These are phyloP conservation scores for Aphelocoma californica DNA, from an alignment of 2,797 vertebrate species.

Conservation along the genomic window DNA sequence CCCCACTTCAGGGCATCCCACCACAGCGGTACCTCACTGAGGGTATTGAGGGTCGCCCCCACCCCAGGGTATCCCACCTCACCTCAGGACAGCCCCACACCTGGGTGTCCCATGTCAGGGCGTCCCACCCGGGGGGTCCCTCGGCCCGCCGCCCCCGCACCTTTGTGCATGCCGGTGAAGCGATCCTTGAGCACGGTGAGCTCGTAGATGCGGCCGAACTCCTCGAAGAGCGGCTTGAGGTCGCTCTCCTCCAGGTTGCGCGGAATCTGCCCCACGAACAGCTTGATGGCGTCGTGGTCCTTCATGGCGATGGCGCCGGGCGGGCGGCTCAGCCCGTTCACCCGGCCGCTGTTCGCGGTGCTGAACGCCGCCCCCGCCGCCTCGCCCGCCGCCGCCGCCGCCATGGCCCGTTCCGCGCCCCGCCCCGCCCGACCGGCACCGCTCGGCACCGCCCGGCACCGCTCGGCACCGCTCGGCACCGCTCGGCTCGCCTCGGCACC, in stretches of 20 bases:
- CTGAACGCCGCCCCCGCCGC: slow-evolving; percentile 78
- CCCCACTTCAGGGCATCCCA: no score
- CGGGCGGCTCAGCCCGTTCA: slow-evolving; percentile 87
- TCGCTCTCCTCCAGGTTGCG: slow-evolving; percentile 97
- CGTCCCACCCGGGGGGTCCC: not conserved
- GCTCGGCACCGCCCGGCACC: not conserved
- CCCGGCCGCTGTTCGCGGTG: slow-evolving; percentile 87
- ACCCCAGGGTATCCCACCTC: not conserved
- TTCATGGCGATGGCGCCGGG: slow-evolving; percentile 95
- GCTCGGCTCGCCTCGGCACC: not conserved
- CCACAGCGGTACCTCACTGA: no score
- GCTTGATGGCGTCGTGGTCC: slow-evolving; percentile 99
- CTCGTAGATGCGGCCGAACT: slow-evolving; percentile 99
- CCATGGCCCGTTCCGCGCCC: slow-evolving; percentile 76
- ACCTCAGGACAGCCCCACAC: not conserved
- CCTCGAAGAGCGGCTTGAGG: slow-evolving; percentile 98
- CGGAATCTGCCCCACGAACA: slow-evolving; percentile 98
- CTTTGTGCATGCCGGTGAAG: slow-evolving; percentile 99
- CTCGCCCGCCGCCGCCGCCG: slow-evolving; percentile 70
- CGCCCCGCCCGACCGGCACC: not conserved
- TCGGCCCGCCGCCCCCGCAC: slow-evolving; percentile 73
- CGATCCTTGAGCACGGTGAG: slow-evolving; percentile 99
- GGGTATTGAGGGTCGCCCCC: no score
- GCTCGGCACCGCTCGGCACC: not conserved
- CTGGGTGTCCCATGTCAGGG: not conserved